Evolutionary conservation across 2,888 invertebrate species (phyloP), one percentile per base, ranked within the genome.

Genomic region (Nasonovia ribisnigri): DNA sequence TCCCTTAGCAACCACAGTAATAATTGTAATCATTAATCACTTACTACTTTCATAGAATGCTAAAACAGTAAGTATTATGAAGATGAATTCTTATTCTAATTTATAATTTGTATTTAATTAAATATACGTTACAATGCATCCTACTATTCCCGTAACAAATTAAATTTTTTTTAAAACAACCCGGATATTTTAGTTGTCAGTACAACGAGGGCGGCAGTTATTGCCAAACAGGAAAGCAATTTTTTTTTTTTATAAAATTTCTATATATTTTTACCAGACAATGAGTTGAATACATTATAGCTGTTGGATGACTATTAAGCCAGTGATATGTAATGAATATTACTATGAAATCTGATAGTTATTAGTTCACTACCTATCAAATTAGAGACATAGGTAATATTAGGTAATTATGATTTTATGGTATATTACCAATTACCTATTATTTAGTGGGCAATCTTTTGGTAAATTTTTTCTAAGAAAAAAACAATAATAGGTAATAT

Each of bases 1-100:
- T 57, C n/a, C 91, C 91, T 84, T 91, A 91, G 84, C n/a, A 91
- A 91, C 91, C n/a, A 54, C n/a, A 42, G 3, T 77, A 36, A 36
- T 77, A 36, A 36, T 77, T 77, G 16, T 77, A 77, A 77, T 36
- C n/a, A 77, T 13, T 77, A 36, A 77, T 77, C 36, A 36, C 77
- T 77, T 77, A n/a, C 13, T n/a, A 67, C n/a, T 16, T n/a, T 5
- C n/a, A 36, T 36, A 20, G 2, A 36, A 77, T 36, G 20, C 16
- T 36, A 36, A 67, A 67, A 60, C 3, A n/a, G 67, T 36, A 67
- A 36, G 16, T 36, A 77, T 36, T 36, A 6, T 1, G 36, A 36
- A 0, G 8, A 11, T 36, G 16, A 77, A 36, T 20, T 20, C 16
- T 20, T 20, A 77, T 77, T n/a, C 67, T 13, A 13, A 67, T 67